Conservation (phyloP, 2,888 invertebrate species). For the Drosophila recens region DNA sequence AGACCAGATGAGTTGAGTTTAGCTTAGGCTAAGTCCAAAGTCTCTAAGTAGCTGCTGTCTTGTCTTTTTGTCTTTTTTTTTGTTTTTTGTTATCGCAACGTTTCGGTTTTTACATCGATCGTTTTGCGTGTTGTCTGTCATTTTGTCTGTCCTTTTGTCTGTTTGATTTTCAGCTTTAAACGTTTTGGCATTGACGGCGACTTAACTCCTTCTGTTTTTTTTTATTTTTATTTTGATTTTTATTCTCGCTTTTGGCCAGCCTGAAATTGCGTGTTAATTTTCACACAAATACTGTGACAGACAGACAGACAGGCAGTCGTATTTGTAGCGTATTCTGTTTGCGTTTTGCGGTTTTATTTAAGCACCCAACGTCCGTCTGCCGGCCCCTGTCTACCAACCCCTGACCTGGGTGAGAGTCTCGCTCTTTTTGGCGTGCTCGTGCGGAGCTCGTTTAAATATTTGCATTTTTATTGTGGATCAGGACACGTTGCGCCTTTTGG, state of each 20-base stretch:
- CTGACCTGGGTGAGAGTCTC: conserved; percentile 14
- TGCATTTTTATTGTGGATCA: conserved; percentile 71
- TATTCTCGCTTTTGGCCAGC: conserved; percentile 58
- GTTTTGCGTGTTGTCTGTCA: conserved; percentile 66
- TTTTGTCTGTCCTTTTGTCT: conserved; percentile 21
- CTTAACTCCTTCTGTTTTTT: conserved; percentile 56
- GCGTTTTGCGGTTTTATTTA: conserved; percentile 63
- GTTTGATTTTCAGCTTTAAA: conserved; percentile 77
- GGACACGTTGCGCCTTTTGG: conserved; percentile 52
- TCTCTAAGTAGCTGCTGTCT: conserved; percentile 33
- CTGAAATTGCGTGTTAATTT: conserved; percentile 79
- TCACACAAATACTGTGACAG: conserved; percentile 64
- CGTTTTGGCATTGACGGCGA: conserved; percentile 39
- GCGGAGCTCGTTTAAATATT: conserved; percentile 70
- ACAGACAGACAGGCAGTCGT: conserved; percentile 26
- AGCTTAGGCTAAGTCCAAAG: conserved; percentile 20
- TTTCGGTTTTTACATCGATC: conserved; percentile 68
- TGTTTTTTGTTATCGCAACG: conserved; percentile 51
- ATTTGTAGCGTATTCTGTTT: conserved; percentile 65
- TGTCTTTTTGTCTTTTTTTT: not conserved
- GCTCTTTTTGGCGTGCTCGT: conserved; percentile 49
- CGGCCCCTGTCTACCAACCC: not conserved
- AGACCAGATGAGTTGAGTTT: conserved; percentile 29
- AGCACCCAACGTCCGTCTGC: conserved; percentile 1
- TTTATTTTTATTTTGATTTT: conserved; percentile 53